Evolutionary conservation across 1,140 invertebrate species (phyloP), one percentile per base, ranked within the genome.

Genomic region (Nixonia krombeini): DNA sequence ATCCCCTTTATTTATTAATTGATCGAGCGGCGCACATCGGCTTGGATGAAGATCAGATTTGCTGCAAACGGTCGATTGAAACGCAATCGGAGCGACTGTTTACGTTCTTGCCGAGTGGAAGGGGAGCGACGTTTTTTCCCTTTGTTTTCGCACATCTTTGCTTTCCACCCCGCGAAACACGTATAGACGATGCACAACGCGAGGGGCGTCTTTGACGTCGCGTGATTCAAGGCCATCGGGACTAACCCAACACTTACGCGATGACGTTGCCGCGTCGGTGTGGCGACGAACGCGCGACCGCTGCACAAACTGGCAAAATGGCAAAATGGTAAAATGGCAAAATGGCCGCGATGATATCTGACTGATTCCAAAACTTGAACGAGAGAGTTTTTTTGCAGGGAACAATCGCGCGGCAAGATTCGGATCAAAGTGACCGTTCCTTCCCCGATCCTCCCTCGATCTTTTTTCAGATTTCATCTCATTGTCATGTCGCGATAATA

Each of bases 321-420:
- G 46, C 44, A 50, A 45, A 49, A 63, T 46, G 17, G 44, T 49
- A 53, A 56, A 57, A 42, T 47, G 17, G 44, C 44, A 53, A 56
- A 57, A 42, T 47, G 49, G 58, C 29, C 41, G 23, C 42, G 61
- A 64, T 57, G 40, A 50, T 64, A 64, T 65, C 62, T 40, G 40
- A 16, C 58, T 58, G 53, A 53, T 52, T 65, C 47, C 42, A 57
- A 65, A 65, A 53, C 58, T 58, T 46, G 58, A 41, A 64, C 52
- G 46, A 31, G 61, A 52, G 45, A 35, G 45, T 56, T 45, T 41
- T 53, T 55, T 63, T 37, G 7, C 50, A 38, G 13, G 50, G 55
- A 58, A 66, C 53, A 53, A 66, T 58, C 58, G 58, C 58, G 49
- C 55, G 44, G n/a, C n/a, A 37, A 66, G 55, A 59, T 59, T 37